A percentile compares a stretch with the other conserved stretches of the same genome.
phyloP scores from a whole-genome alignment of 2,888 invertebrate species.

The Dryobotodes eremita region DNA sequence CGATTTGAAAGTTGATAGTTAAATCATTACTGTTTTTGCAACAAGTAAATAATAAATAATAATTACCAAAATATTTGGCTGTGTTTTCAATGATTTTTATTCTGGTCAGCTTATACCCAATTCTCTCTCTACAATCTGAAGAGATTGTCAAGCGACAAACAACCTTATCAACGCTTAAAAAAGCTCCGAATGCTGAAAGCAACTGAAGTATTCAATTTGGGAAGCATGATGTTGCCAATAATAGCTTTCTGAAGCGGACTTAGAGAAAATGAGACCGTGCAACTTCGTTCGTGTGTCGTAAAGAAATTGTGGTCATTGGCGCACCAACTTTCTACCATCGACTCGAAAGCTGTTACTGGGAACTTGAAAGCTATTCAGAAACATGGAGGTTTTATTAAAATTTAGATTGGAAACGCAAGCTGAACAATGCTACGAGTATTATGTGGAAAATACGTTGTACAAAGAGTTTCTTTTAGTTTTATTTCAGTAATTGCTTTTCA shows the following conservation, averaged over 20 bases:
- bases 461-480: conserved; percentile 29
- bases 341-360: conserved; percentile 57
- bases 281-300: conserved; percentile 57
- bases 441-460: conserved; percentile 33
- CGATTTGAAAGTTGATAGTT: background rate
- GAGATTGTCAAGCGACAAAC: no score
- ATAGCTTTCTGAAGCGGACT: conserved; percentile 63
- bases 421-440: conserved; percentile 34
- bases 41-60: no score
- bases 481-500: conserved; percentile 51
- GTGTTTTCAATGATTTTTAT: no score
- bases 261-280: conserved; percentile 50
- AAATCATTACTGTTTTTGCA: background rate
- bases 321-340: conserved; percentile 60
- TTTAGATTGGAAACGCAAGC: conserved; percentile 48
- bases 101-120: no score
- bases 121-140: no score
- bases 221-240: conserved; percentile 62
- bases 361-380: conserved; percentile 54
- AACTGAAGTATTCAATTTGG: conserved; percentile 62
- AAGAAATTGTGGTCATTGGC: conserved; percentile 65
- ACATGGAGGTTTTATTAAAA: conserved; percentile 60
- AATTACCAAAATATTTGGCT: no score
- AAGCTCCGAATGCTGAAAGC: conserved; percentile 30
- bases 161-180: conserved; percentile 36